phyloP scores from a whole-genome alignment of 64 coral and sea anemone genomes.

The Catalaphyllia jardinei region DNA sequence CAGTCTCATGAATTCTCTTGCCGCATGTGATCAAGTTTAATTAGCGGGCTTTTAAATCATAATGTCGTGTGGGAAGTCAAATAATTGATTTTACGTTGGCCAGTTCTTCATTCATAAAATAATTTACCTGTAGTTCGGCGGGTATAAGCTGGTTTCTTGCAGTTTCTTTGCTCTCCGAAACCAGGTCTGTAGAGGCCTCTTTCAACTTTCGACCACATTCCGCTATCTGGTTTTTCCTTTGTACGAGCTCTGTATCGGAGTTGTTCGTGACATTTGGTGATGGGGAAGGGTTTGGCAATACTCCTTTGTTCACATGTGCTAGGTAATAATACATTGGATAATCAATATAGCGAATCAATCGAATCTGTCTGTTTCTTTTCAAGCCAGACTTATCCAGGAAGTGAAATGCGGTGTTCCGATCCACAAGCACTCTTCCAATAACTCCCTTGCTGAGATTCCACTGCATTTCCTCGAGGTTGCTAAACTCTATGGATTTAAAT shows the following conservation, averaged over 20 bases:
- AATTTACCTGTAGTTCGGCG: slow-evolving; percentile 1
- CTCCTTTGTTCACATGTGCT: not conserved
- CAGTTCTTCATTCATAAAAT: not conserved
- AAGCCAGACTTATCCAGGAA: slow-evolving; percentile 15
- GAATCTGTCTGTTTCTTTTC: slow-evolving; percentile 22
- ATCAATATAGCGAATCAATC: slow-evolving; percentile 15
- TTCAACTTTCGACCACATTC: not conserved
- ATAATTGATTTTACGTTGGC: no score
- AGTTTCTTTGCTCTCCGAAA: not conserved
- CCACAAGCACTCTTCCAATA: slow-evolving; percentile 35
- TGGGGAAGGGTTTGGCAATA: not conserved
- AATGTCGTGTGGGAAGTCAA: no score
- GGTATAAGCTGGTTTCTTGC: not conserved
- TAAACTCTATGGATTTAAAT: not conserved
- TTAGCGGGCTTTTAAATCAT: no score
- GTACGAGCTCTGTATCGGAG: not conserved
- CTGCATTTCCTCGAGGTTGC: slow-evolving; percentile 26
- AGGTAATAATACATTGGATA: slow-evolving; percentile 32
- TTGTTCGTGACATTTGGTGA: not conserved
- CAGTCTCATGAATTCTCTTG: no score
- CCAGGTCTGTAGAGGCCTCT: not conserved
- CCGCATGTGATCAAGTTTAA: no score
- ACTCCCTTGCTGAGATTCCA: not conserved
- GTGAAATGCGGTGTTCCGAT: slow-evolving; percentile 28
- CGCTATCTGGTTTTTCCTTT: not conserved